Percentiles rank a stretch among this genome's conserved stretches.
phyloP scores from a whole-genome alignment of 2,797 vertebrate species.

The Echiichthys vipera region DNA sequence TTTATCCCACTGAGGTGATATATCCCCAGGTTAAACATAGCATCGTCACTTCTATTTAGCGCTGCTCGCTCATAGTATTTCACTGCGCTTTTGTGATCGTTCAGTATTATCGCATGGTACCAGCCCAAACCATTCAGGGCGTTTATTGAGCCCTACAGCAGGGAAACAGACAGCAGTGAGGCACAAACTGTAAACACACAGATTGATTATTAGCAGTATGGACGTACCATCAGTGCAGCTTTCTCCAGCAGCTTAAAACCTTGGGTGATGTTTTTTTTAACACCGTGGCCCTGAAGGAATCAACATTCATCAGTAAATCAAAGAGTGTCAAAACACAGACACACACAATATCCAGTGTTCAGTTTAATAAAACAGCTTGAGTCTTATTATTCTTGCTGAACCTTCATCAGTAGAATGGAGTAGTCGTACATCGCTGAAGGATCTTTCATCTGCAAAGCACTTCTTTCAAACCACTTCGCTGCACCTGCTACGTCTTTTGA shows the following conservation, averaged over 20 bases:
- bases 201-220: constrained; percentile 33
- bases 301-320: constrained; percentile 69
- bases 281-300: constrained; percentile 88
- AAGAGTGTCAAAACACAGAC: constrained; percentile 65
- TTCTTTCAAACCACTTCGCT: constrained; percentile 89
- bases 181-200: constrained; percentile 40
- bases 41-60: constrained; percentile 88
- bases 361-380: constrained; percentile 27
- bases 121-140: constrained; percentile 94
- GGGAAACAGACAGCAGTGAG: constrained; percentile 48
- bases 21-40: constrained; percentile 91
- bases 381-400: constrained; percentile 53
- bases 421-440: constrained; percentile 91
- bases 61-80: constrained; percentile 90
- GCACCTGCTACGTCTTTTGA: constrained; percentile 87
- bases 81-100: constrained; percentile 85
- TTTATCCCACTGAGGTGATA: constrained; percentile 86
- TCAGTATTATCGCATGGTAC: constrained; percentile 90
- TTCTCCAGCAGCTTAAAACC: constrained; percentile 91
- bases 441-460: constrained; percentile 90
- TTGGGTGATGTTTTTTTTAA: constrained; percentile 89
- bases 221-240: constrained; percentile 90
- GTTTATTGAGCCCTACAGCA: constrained; percentile 87
- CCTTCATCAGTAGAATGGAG: constrained; percentile 92
- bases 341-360: constrained; percentile 13